Base-by-base conservation (phyloP, 2,797 vertebrate genomes). In the Avahi laniger region DNA sequence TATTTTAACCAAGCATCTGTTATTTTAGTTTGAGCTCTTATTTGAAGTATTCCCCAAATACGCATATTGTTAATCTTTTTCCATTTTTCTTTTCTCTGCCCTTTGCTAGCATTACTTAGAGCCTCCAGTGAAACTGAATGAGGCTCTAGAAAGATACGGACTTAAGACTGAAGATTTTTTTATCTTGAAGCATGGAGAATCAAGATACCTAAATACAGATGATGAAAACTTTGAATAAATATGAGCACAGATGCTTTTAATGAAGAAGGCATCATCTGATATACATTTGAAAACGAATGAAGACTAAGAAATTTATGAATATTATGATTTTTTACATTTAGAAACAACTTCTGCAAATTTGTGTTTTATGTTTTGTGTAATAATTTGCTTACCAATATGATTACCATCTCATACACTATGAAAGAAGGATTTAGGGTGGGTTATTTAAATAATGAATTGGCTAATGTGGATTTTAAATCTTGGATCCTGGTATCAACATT, bases 131-230 rank as follows among this genome's bases (percentile, higher is more conserved):
- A 99, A 98, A 97, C 98, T 99, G 97, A 98, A 95, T 59, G 99
- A 99, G 98, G 99, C 99, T 79, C 98, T 99, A 97, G 98, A 99
- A 80, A 98, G 98, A 97, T 99, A 99, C 0, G 99, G 99, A 96
- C 98, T 99, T 96, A 98, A 98, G 82, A 98, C 98, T 41, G 99
- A 99, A 1, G 99, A 99, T 83, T 99, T 99, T 98, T 99, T 99
- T 98, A 98, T 99, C 12, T 96, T 99, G 97, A 98, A 98, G 93
- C 99, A 99, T 0, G 99, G 99, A 90, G 99, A 99, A 97, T 99
- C 99, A 38, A 99, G 98, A 92, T 98, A 99, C 26, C 96, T 99
- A 76, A 98, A 98, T 7, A 98, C 98, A 18, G 98, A 98, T 3
- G 98, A 98, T 7, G 98, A 99, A 30, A 98, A 97, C 38, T 98